phyloP scores from a whole-genome alignment of 2,888 invertebrate genomes.

The Drosophila pseudotalamancana region DNA sequence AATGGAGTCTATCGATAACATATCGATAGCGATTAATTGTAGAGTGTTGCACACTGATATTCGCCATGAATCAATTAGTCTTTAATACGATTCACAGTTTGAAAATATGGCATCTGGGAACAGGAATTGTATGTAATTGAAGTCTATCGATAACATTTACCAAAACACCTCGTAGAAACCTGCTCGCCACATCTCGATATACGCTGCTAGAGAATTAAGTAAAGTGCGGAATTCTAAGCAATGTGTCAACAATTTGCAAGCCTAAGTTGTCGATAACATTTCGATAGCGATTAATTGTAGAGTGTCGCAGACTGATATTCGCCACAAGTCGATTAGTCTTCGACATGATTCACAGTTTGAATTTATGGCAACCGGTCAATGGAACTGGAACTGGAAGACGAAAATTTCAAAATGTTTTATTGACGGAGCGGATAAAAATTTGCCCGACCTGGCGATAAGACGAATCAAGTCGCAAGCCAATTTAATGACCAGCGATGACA shows the following conservation, averaged over 20 bases:
- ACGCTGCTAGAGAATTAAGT: not conserved
- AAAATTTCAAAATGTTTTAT: constrained; percentile 56
- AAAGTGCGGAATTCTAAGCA: not conserved
- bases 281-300: constrained; percentile 14
- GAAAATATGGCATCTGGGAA: no score
- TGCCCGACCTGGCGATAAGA: constrained; percentile 46
- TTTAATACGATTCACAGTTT: no score
- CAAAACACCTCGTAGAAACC: not conserved
- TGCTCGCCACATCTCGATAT: not conserved
- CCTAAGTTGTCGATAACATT: constrained; percentile 5
- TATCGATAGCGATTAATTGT: no score
- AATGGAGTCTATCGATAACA: not conserved
- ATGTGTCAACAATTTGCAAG: not conserved
- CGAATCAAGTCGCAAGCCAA: constrained; percentile 35
- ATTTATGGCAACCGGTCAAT: constrained; percentile 36
- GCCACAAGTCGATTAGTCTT: not conserved
- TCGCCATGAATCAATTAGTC: no score
- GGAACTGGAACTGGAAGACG: constrained; percentile 23
- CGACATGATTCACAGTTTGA: constrained; percentile 7
- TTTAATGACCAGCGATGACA: constrained; percentile 54
- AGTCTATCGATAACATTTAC: no score
- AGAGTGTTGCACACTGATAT: no score
- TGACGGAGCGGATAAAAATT: constrained; percentile 38
- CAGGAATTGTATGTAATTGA: no score
- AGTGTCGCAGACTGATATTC: not conserved